A percentile compares a stretch with the other conserved stretches of the same genome.
These are phyloP conservation scores for Aphaenogaster floridana DNA, from an alignment of 1,140 invertebrate species.

Conservation along the genomic window DNA sequence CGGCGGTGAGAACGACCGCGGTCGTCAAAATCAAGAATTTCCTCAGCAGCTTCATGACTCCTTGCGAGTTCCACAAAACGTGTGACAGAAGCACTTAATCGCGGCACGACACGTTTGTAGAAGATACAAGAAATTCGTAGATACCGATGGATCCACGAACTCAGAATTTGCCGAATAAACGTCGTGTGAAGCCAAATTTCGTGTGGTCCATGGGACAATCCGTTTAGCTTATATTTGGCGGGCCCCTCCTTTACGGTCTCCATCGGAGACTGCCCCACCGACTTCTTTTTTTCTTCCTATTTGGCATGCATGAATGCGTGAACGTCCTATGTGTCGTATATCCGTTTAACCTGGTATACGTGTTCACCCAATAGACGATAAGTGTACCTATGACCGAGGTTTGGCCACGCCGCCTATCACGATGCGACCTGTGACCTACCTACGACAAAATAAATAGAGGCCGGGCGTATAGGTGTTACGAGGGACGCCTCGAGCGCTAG, in stretches of 20 bases:
- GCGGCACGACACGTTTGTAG: constrained; percentile 20
- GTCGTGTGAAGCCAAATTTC: constrained; percentile 83
- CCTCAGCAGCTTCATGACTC: constrained; percentile 73
- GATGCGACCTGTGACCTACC: constrained; percentile 75
- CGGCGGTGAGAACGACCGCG: constrained; percentile 74
- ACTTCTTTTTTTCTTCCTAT: constrained; percentile 81
- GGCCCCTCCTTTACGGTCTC: constrained; percentile 78
- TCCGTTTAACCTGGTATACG: constrained; percentile 39
- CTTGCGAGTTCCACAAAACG: constrained; percentile 36
- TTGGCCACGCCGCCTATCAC: constrained; percentile 42
- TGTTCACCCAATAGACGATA: constrained; percentile 46
- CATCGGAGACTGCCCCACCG: constrained; percentile 77
- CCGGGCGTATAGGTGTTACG: background rate
- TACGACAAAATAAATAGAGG: constrained; percentile 59
- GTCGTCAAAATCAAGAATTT: constrained; percentile 73
- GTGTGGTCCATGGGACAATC: constrained; percentile 86
- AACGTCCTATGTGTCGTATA: constrained; percentile 26
- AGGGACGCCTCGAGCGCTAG: constrained; percentile 5
- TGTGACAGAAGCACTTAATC: constrained; percentile 12
- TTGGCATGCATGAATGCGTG: constrained; percentile 78
- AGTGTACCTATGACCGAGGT: constrained; percentile 40
- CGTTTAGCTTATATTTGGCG: constrained; percentile 86
- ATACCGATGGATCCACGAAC: constrained; percentile 4
- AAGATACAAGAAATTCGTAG: background rate
- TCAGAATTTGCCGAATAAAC: constrained; percentile 69